Percentiles rank a stretch among this genome's conserved stretches.
Conservation (phyloP, 1,140 invertebrate species). For the Lucilia cuprina region DNA sequence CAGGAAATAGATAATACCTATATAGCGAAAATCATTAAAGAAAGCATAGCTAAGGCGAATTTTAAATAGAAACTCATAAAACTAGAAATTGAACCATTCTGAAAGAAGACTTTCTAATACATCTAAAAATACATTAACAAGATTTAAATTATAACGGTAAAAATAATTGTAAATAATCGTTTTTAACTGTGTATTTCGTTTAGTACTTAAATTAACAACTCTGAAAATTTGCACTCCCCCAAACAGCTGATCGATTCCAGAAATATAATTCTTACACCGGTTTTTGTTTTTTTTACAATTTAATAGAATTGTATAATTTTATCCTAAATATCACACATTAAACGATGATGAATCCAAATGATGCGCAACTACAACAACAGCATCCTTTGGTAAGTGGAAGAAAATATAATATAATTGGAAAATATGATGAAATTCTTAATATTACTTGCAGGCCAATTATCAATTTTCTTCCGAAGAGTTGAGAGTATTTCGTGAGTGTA, state of each 20-base stretch:
- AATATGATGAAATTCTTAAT: not conserved
- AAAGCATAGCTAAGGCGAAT: too few species aligned
- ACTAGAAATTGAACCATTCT: too few species aligned
- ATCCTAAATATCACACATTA: not conserved
- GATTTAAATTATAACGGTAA: too few species aligned
- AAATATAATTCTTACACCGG: not conserved
- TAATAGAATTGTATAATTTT: not conserved
- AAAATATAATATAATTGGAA: not conserved
- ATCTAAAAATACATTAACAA: too few species aligned
- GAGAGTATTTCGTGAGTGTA: slow-evolving; percentile 73
- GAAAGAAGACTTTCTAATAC: too few species aligned
- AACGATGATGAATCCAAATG: not conserved
- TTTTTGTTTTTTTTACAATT: not conserved
- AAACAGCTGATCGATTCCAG: not conserved
- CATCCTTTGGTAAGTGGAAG: slow-evolving; percentile 48
- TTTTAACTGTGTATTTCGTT: too few species aligned
- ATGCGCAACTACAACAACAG: slow-evolving; percentile 35
- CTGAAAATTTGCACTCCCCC: not conserved
- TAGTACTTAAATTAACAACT: too few species aligned
- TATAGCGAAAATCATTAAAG: too few species aligned
- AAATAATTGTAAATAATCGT: too few species aligned
- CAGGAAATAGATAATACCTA: too few species aligned
- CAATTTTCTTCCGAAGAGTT: slow-evolving; percentile 71
- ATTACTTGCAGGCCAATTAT: slow-evolving; percentile 63
- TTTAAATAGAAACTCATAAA: too few species aligned